Evolutionary conservation across 2,797 vertebrate genomes (phyloP).

Genomic region (Typhlichthys subterraneus): DNA sequence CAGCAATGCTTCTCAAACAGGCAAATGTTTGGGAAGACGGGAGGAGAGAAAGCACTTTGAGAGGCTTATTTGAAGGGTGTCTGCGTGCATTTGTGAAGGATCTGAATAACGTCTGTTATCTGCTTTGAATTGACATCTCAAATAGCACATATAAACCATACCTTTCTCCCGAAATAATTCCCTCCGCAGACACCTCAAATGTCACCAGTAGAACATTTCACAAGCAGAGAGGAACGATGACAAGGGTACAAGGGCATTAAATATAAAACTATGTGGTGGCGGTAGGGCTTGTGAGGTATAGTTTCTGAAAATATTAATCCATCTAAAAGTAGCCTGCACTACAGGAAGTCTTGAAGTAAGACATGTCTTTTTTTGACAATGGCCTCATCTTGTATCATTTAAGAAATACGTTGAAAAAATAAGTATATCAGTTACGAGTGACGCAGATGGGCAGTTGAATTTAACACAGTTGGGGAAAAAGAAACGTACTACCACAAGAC

Average conservation of each 20-base stretch:
- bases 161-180: slow-evolving; percentile 11
- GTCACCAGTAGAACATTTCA: slow-evolving; percentile 20
- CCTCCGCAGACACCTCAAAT: not conserved
- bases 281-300: not conserved
- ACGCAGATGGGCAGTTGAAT: no score
- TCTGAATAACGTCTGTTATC: slow-evolving; percentile 22
- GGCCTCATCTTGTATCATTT: not conserved
- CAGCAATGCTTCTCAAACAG: slow-evolving; percentile 7
- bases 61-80: slow-evolving; percentile 28
- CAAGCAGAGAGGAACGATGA: not conserved
- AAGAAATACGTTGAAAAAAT: no score
- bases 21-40: slow-evolving; percentile 22
- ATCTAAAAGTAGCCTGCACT: no score
- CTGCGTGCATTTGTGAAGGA: not conserved
- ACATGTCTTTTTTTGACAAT: not conserved
- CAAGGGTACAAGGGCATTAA: not conserved
- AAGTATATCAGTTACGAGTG: no score
- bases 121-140: slow-evolving; percentile 26
- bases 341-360: not conserved
- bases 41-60: slow-evolving; percentile 5
- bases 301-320: not conserved
- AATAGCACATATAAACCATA: slow-evolving; percentile 11
- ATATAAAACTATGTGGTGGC: not conserved
- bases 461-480: no score
- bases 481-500: no score